These are phyloP conservation scores for Cranoglanis bouderius DNA, from an alignment of 2,113 vertebrate genomes.

Conservation along the genomic window DNA sequence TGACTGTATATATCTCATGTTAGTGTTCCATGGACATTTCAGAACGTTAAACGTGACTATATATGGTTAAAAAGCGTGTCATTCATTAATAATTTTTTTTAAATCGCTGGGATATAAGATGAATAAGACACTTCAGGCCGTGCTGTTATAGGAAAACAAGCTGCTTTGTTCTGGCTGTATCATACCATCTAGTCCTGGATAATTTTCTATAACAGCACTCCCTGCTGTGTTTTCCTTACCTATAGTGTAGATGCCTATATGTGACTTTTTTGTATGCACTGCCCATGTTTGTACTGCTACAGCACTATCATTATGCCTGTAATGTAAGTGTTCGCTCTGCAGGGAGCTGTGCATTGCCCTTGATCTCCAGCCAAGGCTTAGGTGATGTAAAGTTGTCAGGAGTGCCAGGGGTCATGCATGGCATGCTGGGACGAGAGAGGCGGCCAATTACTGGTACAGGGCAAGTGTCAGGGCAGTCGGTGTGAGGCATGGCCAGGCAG, in stretches of 20 bases:
- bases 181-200: background rate
- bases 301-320: constrained; percentile 14
- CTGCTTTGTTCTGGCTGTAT: background rate
- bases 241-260: background rate
- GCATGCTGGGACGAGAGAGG: background rate
- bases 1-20: background rate
- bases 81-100: background rate
- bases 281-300: background rate
- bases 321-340: constrained; percentile 13
- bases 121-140: background rate
- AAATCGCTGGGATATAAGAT: background rate
- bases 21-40: background rate
- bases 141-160: background rate
- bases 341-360: constrained; percentile 33
- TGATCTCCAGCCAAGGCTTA: constrained; percentile 7
- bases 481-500: constrained; percentile 10
- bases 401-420: constrained; percentile 28
- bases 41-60: background rate
- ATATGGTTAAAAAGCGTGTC: background rate
- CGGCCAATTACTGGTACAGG: constrained; percentile 25
- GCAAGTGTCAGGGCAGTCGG: constrained; percentile 7
- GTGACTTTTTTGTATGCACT: background rate
- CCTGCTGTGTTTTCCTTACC: background rate
- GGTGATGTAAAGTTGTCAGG: constrained; percentile 30
- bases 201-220: background rate